These are phyloP conservation scores for Drosophila multiciliata DNA, from an alignment of 2,888 invertebrate genomes.

Conservation along the genomic window DNA sequence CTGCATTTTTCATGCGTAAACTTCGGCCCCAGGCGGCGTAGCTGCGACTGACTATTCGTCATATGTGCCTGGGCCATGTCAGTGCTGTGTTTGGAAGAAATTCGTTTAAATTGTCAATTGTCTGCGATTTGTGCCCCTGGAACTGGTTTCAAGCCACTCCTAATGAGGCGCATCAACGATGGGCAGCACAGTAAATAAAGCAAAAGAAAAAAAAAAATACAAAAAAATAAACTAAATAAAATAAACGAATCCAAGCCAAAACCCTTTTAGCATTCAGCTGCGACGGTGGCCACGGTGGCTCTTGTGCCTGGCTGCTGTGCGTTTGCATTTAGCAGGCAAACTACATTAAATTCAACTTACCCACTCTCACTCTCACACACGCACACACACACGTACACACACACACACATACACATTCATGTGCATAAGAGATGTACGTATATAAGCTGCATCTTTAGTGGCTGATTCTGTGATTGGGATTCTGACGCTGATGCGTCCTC, in stretches of 20 bases:
- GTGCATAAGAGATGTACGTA: slow-evolving; percentile 11
- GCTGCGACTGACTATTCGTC: slow-evolving; percentile 72
- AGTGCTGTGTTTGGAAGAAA: slow-evolving; percentile 76
- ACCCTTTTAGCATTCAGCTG: slow-evolving; percentile 77
- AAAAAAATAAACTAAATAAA: slow-evolving; percentile 43
- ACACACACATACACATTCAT: slow-evolving; percentile 9
- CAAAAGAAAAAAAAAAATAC: slow-evolving; percentile 22
- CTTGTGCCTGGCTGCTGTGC: slow-evolving; percentile 44
- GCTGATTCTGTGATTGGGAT: slow-evolving; percentile 71
- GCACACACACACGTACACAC: slow-evolving; percentile 13
- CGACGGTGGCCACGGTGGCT: slow-evolving; percentile 67
- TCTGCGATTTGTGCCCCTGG: slow-evolving; percentile 63
- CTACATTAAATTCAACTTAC: slow-evolving; percentile 77
- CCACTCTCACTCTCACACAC: slow-evolving; percentile 49
- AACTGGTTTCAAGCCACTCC: slow-evolving; percentile 78
- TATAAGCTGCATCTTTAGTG: slow-evolving; percentile 71
- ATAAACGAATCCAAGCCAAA: slow-evolving; percentile 63
- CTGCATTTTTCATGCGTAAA: slow-evolving; percentile 79
- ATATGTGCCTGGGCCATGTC: slow-evolving; percentile 74
- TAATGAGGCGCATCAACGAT: slow-evolving; percentile 72
- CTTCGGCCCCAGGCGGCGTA: slow-evolving; percentile 54
- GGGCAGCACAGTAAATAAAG: slow-evolving; percentile 20
- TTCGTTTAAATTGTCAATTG: slow-evolving; percentile 80
- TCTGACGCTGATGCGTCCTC: slow-evolving; percentile 70
- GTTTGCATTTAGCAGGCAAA: slow-evolving; percentile 76